Evolutionary conservation across 2,113 vertebrate species (phyloP), one percentile per base, ranked within the genome.

Genomic region (Pelobates fuscus): DNA sequence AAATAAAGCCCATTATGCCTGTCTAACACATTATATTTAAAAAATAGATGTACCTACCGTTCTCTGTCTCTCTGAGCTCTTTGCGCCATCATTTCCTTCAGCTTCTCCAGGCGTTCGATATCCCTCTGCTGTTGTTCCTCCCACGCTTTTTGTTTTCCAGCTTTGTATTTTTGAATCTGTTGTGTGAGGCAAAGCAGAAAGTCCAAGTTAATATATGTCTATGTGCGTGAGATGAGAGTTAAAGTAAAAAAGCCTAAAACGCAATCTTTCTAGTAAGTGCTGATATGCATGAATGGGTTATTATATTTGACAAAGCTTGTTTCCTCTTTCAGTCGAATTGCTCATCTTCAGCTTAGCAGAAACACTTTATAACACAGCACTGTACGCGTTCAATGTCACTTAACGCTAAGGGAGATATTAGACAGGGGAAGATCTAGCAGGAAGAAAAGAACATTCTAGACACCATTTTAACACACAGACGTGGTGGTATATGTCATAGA

Each of bases 101-200:
- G 70, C 84, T 93, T 83, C 60, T 90, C 87, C 29, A 98, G 87
- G 74, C 77, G 87, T 41, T 76, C 81, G 67, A 92, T 86, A 71
- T 94, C 91, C 78, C 87, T 90, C 80, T 79, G 81, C 86, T 92
- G 90, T 80, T 90, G 84, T 62, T 88, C 84, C 79, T 93, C 88
- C 86, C 89, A 91, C 78, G 85, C 92, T 77, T 81, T 87, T 79
- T 91, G 84, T 86, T 94, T 94, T 78, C 93, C 87, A 71, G 89
- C 84, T 86, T 92, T 84, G 85, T 94, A 95, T 80, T 89, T 89
- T 80, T 84, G 93, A 81, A 99, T 83, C 97, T 99, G 82, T 54
- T 64, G 17, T 79, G 20, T 27, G 64, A 60, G 55, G 32, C 5
- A 20, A 74, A 49, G 54, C 55, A 66, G 27, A 74, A 66, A 27